Conservation (phyloP, 2,888 invertebrate species). For the Argyresthia goedartella region DNA sequence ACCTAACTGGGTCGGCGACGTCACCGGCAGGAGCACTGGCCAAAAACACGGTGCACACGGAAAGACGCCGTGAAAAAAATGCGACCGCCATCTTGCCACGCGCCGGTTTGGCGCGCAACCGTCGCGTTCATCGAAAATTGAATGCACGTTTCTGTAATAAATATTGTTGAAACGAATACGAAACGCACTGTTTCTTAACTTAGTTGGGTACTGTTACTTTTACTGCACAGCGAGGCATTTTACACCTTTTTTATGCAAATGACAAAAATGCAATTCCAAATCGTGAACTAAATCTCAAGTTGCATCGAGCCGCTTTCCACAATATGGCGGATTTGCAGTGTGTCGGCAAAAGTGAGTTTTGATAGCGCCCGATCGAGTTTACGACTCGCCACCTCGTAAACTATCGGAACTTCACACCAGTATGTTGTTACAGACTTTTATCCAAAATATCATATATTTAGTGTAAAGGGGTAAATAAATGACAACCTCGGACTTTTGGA, state of each 20-base stretch:
- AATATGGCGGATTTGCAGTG: background rate
- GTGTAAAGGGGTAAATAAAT: too few relatives aligned
- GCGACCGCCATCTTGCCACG: slow-evolving; percentile 50
- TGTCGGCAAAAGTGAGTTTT: background rate
- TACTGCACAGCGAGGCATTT: background rate
- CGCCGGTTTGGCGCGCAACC: slow-evolving; percentile 35
- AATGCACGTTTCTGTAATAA: slow-evolving; percentile 61
- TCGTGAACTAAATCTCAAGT: background rate
- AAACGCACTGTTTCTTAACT: background rate
- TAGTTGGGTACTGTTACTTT: slow-evolving; percentile 1
- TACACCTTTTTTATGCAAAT: too few relatives aligned
- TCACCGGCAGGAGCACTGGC: slow-evolving; percentile 57
- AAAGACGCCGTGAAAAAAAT: slow-evolving; percentile 52
- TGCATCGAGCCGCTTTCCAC: background rate
- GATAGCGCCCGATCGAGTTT: background rate
- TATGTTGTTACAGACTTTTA: too few relatives aligned
- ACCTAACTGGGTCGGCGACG: slow-evolving; percentile 64
- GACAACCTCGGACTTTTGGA: too few relatives aligned
- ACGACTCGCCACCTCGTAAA: background rate
- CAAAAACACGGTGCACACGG: slow-evolving; percentile 63
- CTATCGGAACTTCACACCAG: background rate
- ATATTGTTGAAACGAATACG: slow-evolving; percentile 24
- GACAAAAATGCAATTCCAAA: too few relatives aligned
- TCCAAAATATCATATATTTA: too few relatives aligned
- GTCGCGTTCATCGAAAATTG: slow-evolving; percentile 20